These are phyloP conservation scores for Aspiorhynchus laticeps DNA, from an alignment of 2,113 vertebrate species.

Conservation along the genomic window DNA sequence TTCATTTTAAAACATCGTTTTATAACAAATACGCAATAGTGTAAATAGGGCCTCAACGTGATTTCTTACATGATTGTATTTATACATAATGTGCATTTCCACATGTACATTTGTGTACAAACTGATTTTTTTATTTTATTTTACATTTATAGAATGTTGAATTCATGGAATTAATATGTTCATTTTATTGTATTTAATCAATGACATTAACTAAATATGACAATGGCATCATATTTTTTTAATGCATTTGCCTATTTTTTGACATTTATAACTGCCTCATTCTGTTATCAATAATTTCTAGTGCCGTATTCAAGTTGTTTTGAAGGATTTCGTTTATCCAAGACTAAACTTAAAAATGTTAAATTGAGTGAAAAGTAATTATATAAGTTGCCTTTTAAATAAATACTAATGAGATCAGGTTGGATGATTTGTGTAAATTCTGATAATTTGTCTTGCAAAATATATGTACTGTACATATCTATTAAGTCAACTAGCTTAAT, in stretches of 20 bases:
- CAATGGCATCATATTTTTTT: neutral
- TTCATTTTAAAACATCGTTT: no score
- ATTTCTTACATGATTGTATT: neutral
- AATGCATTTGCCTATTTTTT: neutral
- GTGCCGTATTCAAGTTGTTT: neutral
- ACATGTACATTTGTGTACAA: no score
- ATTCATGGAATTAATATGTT: neutral
- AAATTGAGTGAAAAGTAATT: no score
- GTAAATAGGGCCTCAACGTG: neutral
- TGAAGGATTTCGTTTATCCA: neutral
- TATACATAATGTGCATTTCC: neutral
- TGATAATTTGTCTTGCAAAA: no score
- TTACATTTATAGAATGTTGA: neutral
- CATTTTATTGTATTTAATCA: neutral
- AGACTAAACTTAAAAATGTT: no score
- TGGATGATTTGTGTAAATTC: no score
- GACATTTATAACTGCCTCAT: neutral
- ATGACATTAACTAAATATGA: neutral
- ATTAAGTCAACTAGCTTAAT: no score
- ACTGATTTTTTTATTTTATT: neutral
- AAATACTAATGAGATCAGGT: no score
- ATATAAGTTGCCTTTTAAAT: no score
- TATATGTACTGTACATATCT: no score
- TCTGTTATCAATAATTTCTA: neutral
- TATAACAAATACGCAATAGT: no score